Conservation (phyloP, 2,113 vertebrate genomes). For the Silurus glanis region DNA sequence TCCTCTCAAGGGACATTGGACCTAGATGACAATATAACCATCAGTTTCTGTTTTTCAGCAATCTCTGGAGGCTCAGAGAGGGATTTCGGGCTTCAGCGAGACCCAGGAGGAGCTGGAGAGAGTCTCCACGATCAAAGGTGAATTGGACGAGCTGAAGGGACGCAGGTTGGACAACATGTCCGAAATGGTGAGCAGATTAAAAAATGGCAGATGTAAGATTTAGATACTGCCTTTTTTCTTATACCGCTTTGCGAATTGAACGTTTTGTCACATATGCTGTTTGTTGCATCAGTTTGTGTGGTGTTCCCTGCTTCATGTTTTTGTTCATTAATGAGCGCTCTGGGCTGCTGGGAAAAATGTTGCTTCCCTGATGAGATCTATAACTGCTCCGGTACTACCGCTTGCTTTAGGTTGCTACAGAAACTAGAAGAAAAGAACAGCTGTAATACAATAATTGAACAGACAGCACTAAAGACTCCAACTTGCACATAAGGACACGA, state of each 20-base stretch:
- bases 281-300: constrained; percentile 2
- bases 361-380: neutral
- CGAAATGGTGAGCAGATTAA: constrained; percentile 82
- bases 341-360: constrained; percentile 21
- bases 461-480: neutral
- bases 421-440: constrained; percentile 3
- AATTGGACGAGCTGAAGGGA: constrained; percentile 92
- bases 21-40: neutral
- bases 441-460: neutral
- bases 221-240: neutral
- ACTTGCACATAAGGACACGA: neutral
- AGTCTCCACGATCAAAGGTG: constrained; percentile 92
- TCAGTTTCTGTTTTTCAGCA: constrained; percentile 71
- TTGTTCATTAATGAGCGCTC: neutral
- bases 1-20: neutral
- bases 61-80: constrained; percentile 86
- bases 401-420: constrained; percentile 29
- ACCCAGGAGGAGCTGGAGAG: constrained; percentile 94
- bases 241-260: neutral
- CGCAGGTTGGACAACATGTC: constrained; percentile 91
- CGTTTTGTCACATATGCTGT: neutral
- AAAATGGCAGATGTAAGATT: neutral
- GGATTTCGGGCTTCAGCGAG: constrained; percentile 89
- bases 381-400: neutral
- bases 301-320: neutral